These are phyloP conservation scores for Dryomyza anilis DNA, from an alignment of 2,888 invertebrate species.

Conservation along the genomic window DNA sequence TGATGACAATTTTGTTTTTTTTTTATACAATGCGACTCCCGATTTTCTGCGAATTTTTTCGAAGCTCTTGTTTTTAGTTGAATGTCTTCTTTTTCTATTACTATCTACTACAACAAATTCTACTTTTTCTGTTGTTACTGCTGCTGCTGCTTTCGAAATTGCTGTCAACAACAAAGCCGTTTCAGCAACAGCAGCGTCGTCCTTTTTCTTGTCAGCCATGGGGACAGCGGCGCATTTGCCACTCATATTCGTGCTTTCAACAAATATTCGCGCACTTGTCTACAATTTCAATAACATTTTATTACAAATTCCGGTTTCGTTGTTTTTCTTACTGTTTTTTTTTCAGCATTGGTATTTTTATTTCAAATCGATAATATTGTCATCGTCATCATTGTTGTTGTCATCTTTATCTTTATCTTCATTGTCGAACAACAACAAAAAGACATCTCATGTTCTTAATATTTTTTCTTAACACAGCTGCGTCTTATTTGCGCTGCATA, in stretches of 20 bases:
- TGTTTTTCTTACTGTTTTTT: slow-evolving; percentile 28
- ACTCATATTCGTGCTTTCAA: slow-evolving; percentile 23
- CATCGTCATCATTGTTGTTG: not conserved
- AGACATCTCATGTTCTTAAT: no score
- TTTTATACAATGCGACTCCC: not conserved
- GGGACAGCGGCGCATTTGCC: slow-evolving; percentile 20
- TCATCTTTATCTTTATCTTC: not conserved
- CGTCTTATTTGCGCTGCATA: slow-evolving; percentile 5
- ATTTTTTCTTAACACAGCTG: not conserved
- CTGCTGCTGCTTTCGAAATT: slow-evolving; percentile 9
- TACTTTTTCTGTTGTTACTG: not conserved
- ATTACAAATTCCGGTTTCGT: slow-evolving; percentile 47
- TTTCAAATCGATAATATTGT: slow-evolving; percentile 24
- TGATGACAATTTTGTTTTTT: slow-evolving; percentile 20
- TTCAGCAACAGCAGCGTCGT: not conserved
- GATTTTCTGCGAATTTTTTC: not conserved
- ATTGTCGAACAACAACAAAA: not conserved
- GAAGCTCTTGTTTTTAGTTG: not conserved
- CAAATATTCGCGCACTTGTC: slow-evolving; percentile 40
- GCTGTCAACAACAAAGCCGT: slow-evolving; percentile 8
- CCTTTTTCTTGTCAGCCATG: slow-evolving; percentile 28
- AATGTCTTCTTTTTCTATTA: no score
- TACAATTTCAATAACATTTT: slow-evolving; percentile 53
- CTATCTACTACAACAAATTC: no score
- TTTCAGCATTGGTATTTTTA: slow-evolving; percentile 7